Evolutionary conservation across 2,888 invertebrate species (phyloP), one percentile per base, ranked within the genome.

Genomic region (Sympetrum striolatum): DNA sequence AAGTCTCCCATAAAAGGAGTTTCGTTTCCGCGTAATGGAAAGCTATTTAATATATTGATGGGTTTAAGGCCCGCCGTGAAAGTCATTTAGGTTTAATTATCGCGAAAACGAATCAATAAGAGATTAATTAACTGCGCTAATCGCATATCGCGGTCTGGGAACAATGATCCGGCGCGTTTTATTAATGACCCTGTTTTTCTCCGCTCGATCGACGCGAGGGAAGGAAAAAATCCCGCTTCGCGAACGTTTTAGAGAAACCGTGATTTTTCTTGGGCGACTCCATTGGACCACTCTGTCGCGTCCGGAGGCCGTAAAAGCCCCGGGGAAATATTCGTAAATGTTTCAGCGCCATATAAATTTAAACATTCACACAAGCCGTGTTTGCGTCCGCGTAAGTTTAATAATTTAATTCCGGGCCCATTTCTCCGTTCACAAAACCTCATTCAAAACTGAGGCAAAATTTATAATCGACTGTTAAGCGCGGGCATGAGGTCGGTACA

Each of bases 351-450:
- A 39, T 64, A 60, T 73, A 73, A 37, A 86, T 86, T 86, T 86
- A 86, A 86, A 86, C 86, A 86, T 86, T 86, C 86, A 64, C 35
- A 64, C 60, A 15, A 37, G 82, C 82, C 58, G 60, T 86, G 86
- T 86, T 86, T 86, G 60, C 64, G 12, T 86, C 86, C 64, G 60
- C 37, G 86, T 64, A 60, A 58, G 86, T 86, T 86, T 86, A 86
- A 86, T 86, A 86, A 86, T 86, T 86, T 86, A 86, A 86, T 86
- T 86, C 64, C 86, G n/a, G 53, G 60, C 60, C 86, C 86, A 86
- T 86, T 86, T 39, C 60, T 86, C 86, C 86, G 86, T n/a, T 35
- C 37, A 18, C 86, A 86, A 86, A 86, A 86, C 86, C 86, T 86
- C 86, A 86, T 86, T 86, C 86, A 64, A 86, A 53, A 86, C 86